Percentiles rank a stretch among this genome's conserved stretches.
Conservation (phyloP, 2,888 invertebrate species). For the Syrista parreyssii region DNA sequence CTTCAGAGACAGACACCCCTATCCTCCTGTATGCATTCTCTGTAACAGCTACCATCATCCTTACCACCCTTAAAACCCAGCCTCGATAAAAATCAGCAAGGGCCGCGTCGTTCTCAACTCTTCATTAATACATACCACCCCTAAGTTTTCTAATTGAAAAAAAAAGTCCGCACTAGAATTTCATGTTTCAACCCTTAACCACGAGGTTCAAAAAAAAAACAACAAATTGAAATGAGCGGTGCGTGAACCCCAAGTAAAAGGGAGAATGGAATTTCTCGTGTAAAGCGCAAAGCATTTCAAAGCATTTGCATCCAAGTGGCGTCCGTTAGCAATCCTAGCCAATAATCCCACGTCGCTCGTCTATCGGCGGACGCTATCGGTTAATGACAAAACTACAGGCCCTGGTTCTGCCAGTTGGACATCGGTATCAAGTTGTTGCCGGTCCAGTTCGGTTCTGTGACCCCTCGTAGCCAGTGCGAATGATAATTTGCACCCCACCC, state of each 20-base stretch:
- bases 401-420: constrained; percentile 40
- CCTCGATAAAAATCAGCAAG: not conserved
- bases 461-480: constrained; percentile 57
- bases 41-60: not conserved
- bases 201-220: constrained; percentile 1
- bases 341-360: constrained; percentile 59
- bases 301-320: constrained; percentile 63
- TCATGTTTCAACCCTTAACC: constrained; percentile 5
- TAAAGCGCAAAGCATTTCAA: constrained; percentile 30
- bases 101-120: not conserved
- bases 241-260: not conserved
- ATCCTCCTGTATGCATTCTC: not conserved
- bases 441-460: constrained; percentile 53
- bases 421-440: constrained; percentile 64
- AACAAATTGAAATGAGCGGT: constrained; percentile 4
- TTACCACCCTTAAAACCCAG: not conserved
- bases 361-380: constrained; percentile 63
- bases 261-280: not conserved
- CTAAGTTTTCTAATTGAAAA: not conserved
- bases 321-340: constrained; percentile 60
- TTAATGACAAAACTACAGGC: constrained; percentile 67
- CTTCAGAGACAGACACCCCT: constrained; percentile 20
- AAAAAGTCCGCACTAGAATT: not conserved
- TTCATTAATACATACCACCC: not conserved
- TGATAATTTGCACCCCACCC: constrained; percentile 61